phyloP scores from a whole-genome alignment of 2,888 invertebrate species.

The Thelaira solivaga region DNA sequence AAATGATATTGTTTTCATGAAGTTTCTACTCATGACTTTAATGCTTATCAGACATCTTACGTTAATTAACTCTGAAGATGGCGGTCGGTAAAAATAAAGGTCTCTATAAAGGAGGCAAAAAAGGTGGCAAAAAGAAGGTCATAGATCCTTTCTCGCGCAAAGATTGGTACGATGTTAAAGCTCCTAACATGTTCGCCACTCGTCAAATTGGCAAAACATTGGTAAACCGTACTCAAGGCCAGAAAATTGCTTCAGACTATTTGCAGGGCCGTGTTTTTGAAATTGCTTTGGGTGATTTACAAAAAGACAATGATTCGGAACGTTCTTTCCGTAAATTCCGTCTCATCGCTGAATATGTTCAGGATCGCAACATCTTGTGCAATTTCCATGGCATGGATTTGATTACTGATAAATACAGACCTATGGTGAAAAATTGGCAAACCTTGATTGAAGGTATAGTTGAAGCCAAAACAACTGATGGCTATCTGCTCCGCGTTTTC shows the following conservation, averaged over 20 bases:
- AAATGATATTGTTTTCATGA: too few relatives aligned
- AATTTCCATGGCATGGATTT: conserved; percentile 99
- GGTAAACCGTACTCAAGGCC: conserved; percentile 97
- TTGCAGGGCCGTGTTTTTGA: conserved; percentile 98
- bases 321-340: conserved; percentile 99
- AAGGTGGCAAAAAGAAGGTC: conserved; percentile 99
- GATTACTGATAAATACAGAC: conserved; percentile 97
- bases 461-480: conserved; percentile 98
- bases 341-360: conserved; percentile 98
- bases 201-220: conserved; percentile 98
- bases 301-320: conserved; percentile 96
- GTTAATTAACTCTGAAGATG: conserved; percentile 74
- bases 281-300: conserved; percentile 97
- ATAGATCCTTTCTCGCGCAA: conserved; percentile 99
- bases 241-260: conserved; percentile 97
- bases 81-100: conserved; percentile 95
- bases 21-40: too few relatives aligned
- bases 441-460: conserved; percentile 98
- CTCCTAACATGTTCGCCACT: conserved; percentile 97
- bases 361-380: conserved; percentile 96
- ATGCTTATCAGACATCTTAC: too few relatives aligned
- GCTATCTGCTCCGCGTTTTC: conserved; percentile 96
- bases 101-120: conserved; percentile 98
- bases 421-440: conserved; percentile 99
- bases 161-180: conserved; percentile 99